Evolutionary conservation across 2,888 invertebrate species (phyloP).

Genomic region (Metopia argyrocephala): DNA sequence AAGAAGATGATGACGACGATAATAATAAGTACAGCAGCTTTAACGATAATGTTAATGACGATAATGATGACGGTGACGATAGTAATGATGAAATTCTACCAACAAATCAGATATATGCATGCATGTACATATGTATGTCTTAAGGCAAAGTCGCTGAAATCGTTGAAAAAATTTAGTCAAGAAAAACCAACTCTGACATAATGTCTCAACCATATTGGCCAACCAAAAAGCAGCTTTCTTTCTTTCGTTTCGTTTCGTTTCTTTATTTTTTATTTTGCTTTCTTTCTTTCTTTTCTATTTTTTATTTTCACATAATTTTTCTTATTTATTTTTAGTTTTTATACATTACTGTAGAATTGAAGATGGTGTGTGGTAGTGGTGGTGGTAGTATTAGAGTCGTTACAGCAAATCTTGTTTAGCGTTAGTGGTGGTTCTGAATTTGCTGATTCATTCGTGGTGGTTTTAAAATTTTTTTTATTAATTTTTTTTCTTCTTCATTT

Average conservation of each 20-base stretch:
- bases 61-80: neutral
- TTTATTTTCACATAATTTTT: too few species aligned
- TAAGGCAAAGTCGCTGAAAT: slow-evolving; percentile 23
- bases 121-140: too few species aligned
- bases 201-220: slow-evolving; percentile 37
- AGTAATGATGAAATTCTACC: slow-evolving; percentile 28
- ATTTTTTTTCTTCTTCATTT: slow-evolving; percentile 8
- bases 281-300: too few species aligned
- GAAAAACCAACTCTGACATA: slow-evolving; percentile 18
- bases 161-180: slow-evolving; percentile 17
- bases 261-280: too few species aligned
- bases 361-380: too few species aligned
- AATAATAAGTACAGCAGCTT: neutral
- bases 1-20: slow-evolving; percentile 13
- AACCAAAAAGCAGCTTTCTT: slow-evolving; percentile 44
- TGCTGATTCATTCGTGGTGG: slow-evolving; percentile 23
- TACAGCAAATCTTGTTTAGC: neutral
- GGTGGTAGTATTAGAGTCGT: too few species aligned
- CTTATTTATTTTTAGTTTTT: too few species aligned
- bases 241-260: too few species aligned
- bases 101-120: too few species aligned
- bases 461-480: slow-evolving; percentile 4
- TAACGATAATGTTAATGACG: neutral
- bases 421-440: neutral
- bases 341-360: too few species aligned